Evolutionary conservation across 1,140 invertebrate species (phyloP), one percentile per base, ranked within the genome.

Genomic region (Lepidurus arcticus): DNA sequence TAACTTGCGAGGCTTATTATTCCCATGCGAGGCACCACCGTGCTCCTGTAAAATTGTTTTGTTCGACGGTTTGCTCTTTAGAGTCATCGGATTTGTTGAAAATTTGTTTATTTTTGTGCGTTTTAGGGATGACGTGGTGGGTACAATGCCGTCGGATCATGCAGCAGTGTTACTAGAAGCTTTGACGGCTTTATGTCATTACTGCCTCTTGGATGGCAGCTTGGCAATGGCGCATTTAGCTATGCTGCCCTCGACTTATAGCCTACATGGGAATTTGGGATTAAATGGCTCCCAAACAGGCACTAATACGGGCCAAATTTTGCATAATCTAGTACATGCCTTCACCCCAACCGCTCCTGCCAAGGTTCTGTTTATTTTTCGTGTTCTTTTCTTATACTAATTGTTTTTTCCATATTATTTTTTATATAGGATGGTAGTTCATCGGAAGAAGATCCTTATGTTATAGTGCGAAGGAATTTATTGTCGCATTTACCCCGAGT

Each of bases 271-370:
- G 84, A 85, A 21, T 83, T 83, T 78, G 77, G 79, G 53, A 42
- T 78, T 11, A 34, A 65, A 43, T 78, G 11, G n/a, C 75, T 7
- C 10, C 11, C 24, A 44, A 6, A 42, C n/a, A 26, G 47, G 42
- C n/a, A 44, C 43, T 1, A 76, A 53, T 42, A 45, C 13, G 44
- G 89, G 89, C 1, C 90, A 93, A 83, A 89, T 94, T 79, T 89
- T 95, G 73, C 93, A 91, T 80, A 95, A 93, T 85, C 86, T 96
- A 8, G 90, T 94, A 43, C 91, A 94, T 83, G 92, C 92, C 1
- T 92, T 92, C 81, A 89, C 91, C 76, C 89, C 90, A 13, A 7
- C 86, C 86, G 42, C 87, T 87, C 10, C 81, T 86, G 10, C 84
- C 84, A 78, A 81, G 86, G 34, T 34, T 34, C 34, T 34, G 34